These are phyloP conservation scores for Crambe crambe DNA, from an alignment of 37 sponge, comb jelly and placozoan genomes.

Conservation along the genomic window DNA sequence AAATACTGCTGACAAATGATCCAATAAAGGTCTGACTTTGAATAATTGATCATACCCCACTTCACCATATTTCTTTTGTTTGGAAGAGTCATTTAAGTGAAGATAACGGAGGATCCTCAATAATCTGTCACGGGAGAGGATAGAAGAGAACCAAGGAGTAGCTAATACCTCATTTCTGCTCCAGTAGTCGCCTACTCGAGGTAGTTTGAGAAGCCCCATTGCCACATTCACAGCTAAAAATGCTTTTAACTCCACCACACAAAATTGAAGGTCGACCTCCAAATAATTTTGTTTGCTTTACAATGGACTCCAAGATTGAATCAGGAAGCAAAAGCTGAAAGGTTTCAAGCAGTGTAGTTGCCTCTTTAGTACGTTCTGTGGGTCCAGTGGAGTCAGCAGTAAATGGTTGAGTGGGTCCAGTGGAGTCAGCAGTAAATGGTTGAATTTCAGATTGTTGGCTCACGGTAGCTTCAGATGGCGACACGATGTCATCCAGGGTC, in stretches of 20 bases:
- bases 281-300: conserved; percentile 7
- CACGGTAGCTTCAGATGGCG: no score
- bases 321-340: neutral
- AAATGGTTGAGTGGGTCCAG: conserved; percentile 3
- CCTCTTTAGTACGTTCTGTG: neutral
- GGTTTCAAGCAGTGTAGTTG: neutral
- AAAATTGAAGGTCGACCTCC: neutral
- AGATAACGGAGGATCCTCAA: neutral
- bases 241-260: neutral
- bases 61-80: conserved; percentile 8
- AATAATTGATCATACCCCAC: conserved; percentile 11
- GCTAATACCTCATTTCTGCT: neutral
- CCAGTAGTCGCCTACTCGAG: conserved; percentile 27
- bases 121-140: conserved; percentile 3
- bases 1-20: neutral
- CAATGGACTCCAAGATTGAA: conserved; percentile 3
- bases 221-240: neutral
- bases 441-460: no score
- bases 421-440: neutral
- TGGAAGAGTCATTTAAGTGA: conserved; percentile 6
- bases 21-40: conserved; percentile 15
- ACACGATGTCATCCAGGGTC: no score
- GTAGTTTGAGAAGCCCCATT: conserved; percentile 21
- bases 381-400: neutral
- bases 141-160: neutral